These are phyloP conservation scores for Drosophila orena DNA, from an alignment of 1,140 invertebrate species.

Conservation along the genomic window DNA sequence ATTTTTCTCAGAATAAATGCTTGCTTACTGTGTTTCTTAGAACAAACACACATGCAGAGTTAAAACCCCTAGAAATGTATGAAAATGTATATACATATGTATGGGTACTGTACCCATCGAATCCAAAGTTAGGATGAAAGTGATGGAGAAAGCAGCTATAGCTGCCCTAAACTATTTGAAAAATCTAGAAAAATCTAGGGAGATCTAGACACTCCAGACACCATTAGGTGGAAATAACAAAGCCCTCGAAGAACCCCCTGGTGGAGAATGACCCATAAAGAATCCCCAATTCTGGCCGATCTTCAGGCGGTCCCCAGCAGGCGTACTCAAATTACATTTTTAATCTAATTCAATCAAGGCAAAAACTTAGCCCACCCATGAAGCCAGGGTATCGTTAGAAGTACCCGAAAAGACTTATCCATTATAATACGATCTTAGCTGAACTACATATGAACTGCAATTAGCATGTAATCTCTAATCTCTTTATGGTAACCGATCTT, in stretches of 20 bases:
- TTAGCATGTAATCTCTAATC: too few species aligned
- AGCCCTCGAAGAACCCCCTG: constrained; percentile 17
- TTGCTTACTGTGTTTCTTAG: not conserved
- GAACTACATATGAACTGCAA: too few species aligned
- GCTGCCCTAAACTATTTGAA: constrained; percentile 50
- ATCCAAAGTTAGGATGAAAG: not conserved
- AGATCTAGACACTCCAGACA: constrained; percentile 8
- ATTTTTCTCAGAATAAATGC: too few species aligned
- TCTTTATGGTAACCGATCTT: too few species aligned
- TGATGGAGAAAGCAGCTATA: constrained; percentile 7
- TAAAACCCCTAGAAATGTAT: constrained; percentile 10
- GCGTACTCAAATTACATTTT: constrained; percentile 12
- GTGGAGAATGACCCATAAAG: constrained; percentile 27
- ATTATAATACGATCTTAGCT: too few species aligned
- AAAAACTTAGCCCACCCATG: not conserved
- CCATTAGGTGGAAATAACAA: constrained; percentile 26
- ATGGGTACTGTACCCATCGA: constrained; percentile 3
- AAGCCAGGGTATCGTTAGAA: not conserved
- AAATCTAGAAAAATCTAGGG: not conserved
- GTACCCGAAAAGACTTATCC: too few species aligned
- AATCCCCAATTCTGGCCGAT: constrained; percentile 20
- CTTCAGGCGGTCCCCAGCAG: constrained; percentile 35
- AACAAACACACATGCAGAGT: not conserved
- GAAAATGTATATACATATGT: too few species aligned
- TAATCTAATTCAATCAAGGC: constrained; percentile 9